phyloP scores from a whole-genome alignment of 2,888 invertebrate species.

The Zaprionus lineosus region DNA sequence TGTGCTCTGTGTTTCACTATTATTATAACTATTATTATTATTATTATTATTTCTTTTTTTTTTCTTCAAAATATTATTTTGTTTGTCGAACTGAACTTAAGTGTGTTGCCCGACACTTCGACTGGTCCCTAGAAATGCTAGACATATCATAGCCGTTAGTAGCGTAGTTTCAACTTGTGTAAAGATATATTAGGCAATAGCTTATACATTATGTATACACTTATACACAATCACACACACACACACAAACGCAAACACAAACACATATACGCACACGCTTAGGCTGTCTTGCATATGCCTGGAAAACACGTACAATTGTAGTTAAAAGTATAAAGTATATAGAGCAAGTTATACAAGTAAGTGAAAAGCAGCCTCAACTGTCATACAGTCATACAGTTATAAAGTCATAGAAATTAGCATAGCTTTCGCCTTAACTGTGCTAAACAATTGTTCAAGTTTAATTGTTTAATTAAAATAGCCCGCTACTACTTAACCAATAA shows the following conservation, averaged over 20 bases:
- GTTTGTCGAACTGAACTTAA: constrained; percentile 23
- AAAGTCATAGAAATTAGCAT: constrained; percentile 38
- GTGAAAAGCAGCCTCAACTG: constrained; percentile 46
- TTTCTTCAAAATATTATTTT: constrained; percentile 2
- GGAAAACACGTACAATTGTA: constrained; percentile 29
- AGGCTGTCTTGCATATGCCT: neutral
- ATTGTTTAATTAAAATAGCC: no score
- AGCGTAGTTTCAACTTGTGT: constrained; percentile 28
- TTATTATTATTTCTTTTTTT: neutral
- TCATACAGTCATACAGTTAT: constrained; percentile 46
- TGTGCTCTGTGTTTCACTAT: constrained; percentile 4
- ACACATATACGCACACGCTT: constrained; percentile 1
- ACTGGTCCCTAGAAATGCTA: constrained; percentile 45
- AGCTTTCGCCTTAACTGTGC: constrained; percentile 27
- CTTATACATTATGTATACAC: neutral
- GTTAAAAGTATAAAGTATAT: constrained; percentile 33
- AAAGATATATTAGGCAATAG: constrained; percentile 2
- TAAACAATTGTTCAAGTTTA: constrained; percentile 37
- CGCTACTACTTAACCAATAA: neutral
- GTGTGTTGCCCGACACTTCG: constrained; percentile 45
- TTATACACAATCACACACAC: neutral
- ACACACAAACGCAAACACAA: constrained; percentile 3
- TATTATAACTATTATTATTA: constrained; percentile 9
- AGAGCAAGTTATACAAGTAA: constrained; percentile 28
- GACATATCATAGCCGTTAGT: constrained; percentile 41